Evolutionary conservation across 2,888 invertebrate species (phyloP).

Genomic region (Pantelozetes paolii): DNA sequence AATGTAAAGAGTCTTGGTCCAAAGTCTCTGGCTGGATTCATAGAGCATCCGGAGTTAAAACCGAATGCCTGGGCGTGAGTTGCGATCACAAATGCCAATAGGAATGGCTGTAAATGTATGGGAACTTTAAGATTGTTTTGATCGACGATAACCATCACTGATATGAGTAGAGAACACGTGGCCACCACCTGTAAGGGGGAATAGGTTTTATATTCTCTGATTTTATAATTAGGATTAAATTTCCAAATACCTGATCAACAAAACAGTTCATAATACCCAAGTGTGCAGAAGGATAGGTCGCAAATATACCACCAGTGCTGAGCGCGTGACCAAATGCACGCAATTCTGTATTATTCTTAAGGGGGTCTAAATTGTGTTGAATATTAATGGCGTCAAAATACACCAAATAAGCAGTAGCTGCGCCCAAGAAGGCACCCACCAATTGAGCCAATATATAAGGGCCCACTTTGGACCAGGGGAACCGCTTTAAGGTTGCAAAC

Average conservation of each 20-base stretch:
- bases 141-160: slow-evolving; percentile 30
- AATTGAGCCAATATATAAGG: slow-evolving; percentile 57
- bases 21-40: slow-evolving; percentile 24
- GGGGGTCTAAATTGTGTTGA: slow-evolving; percentile 2
- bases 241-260: slow-evolving; percentile 56
- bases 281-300: slow-evolving; percentile 56
- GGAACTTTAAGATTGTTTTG: slow-evolving; percentile 25
- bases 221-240: too few species aligned
- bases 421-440: slow-evolving; percentile 54
- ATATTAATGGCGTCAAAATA: slow-evolving; percentile 34
- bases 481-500: background rate
- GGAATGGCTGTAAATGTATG: slow-evolving; percentile 26
- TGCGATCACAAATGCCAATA: slow-evolving; percentile 10
- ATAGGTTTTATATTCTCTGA: too few species aligned
- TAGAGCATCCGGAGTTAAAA: background rate
- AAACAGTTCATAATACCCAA: slow-evolving; percentile 53
- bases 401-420: slow-evolving; percentile 43
- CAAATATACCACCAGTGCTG: slow-evolving; percentile 57
- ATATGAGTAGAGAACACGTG: slow-evolving; percentile 24
- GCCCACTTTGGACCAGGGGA: slow-evolving; percentile 49
- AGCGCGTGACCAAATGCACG: slow-evolving; percentile 16
- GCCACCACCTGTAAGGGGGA: slow-evolving; percentile 31
- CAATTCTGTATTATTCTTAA: slow-evolving; percentile 1
- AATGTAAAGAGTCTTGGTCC: slow-evolving; percentile 20
- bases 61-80: slow-evolving; percentile 18